Evolutionary conservation across 2,797 vertebrate species (phyloP), one percentile per base, ranked within the genome.

Genomic region (Siniperca scherzeri): DNA sequence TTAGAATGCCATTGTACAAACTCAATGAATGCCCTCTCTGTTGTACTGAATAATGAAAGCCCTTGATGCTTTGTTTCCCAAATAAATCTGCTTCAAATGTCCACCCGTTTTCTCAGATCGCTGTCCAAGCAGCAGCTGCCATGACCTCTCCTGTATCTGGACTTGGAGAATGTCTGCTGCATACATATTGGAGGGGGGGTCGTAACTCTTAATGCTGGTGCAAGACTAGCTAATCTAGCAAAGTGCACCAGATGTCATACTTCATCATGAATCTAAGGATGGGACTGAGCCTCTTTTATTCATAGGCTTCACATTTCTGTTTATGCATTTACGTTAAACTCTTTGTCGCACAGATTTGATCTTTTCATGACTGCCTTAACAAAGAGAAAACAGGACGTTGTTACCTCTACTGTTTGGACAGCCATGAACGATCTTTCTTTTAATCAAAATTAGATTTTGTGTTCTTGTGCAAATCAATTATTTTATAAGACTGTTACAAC

Each of bases 11-110:
- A 83, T 76, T 87, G 83, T 88, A 59, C 25, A 68, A 87, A 85
- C 46, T 84, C 77, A 67, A 81, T 91, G 87, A 94, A 93, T 90
- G 87, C 68, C 74, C 73, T 81, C 87, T 90, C 84, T 93, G 92
- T 90, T 55, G 78, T 56, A 9, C 25, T 69, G 78, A 82, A 88
- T 79, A 82, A 88, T 83, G 53, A 70, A 86, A 76, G 75, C 82
- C 75, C 70, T 89, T 68, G 83, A 87, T 84, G 81, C 84, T 92
- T 93, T 92, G 76, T 85, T 91, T 84, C 48, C 74, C 53, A 70
- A 80, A 84, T 87, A 91, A 90, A 93, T 89, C 84, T 60, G 73
- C 62, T 72, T 81, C 69, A 82, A 77, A 74, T 74, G 77, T 82
- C 78, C 69, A 57, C 46, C 27, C 27, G n/a, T n/a, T 85, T 59